Percentiles rank a stretch among this genome's conserved stretches.
Conservation (phyloP, 2,797 vertebrate species). For the Halcyon smyrnensis region DNA sequence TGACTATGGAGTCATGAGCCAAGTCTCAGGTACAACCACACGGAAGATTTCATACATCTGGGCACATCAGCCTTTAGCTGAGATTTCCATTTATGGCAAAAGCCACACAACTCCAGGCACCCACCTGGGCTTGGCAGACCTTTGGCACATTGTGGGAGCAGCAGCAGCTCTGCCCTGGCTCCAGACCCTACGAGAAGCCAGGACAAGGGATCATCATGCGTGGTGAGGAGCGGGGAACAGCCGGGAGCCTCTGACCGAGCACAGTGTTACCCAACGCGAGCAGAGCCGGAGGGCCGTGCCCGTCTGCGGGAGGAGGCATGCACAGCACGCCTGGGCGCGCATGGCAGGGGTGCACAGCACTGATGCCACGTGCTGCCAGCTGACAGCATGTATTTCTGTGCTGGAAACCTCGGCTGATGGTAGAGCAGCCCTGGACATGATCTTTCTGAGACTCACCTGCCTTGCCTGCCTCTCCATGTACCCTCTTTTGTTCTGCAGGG, state of each 20-base stretch:
- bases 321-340: background rate
- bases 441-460: background rate
- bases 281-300: background rate
- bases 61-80: background rate
- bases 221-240: background rate
- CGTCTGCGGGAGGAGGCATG: fast-evolving
- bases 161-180: background rate
- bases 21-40: background rate
- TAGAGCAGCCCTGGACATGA: background rate
- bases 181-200: background rate
- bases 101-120: background rate
- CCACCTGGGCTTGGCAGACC: background rate
- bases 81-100: background rate
- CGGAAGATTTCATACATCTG: background rate
- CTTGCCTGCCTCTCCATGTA: background rate
- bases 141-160: background rate
- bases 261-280: fast-evolving
- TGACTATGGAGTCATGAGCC: background rate
- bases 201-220: background rate
- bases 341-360: background rate
- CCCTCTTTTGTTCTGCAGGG: background rate
- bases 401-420: background rate
- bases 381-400: background rate
- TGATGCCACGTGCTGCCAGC: background rate
- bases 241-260: background rate